Evolutionary conservation across 2,888 invertebrate species (phyloP).

Genomic region (Platypus cylindrus): DNA sequence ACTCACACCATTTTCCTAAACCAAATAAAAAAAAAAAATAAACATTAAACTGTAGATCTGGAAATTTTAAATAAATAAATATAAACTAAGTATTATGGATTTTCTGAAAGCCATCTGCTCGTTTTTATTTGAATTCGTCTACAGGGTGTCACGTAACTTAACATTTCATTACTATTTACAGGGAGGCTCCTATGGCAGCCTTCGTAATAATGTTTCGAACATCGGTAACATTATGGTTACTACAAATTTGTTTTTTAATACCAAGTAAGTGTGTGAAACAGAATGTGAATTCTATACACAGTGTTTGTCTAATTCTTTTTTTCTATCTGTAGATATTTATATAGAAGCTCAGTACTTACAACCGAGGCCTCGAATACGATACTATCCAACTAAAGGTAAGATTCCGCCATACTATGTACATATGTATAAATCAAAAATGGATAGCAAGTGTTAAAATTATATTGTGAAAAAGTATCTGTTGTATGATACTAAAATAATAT

Average conservation of each 20-base stretch:
- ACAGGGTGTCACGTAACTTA: not conserved
- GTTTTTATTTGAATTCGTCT: constrained; percentile 2
- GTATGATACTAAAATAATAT: too few species aligned
- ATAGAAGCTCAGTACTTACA: constrained; percentile 19
- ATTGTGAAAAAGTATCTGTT: not conserved
- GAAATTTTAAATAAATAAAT: too few species aligned
- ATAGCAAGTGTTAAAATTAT: not conserved
- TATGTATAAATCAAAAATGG: not conserved
- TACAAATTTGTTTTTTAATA: constrained; percentile 14
- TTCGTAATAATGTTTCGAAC: constrained; percentile 14
- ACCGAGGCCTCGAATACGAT: constrained; percentile 23
- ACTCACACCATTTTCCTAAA: too few species aligned
- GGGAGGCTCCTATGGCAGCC: constrained; percentile 11
- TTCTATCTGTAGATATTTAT: constrained; percentile 9
- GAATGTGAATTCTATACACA: too few species aligned
- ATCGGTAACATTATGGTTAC: constrained; percentile 15
- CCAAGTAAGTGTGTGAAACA: constrained; percentile 15
- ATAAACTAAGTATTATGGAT: constrained; percentile 10
- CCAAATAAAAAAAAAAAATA: constrained; percentile 10
- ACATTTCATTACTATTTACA: too few species aligned
- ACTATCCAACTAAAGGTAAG: constrained; percentile 27
- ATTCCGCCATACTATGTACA: constrained; percentile 5
- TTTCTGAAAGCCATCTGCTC: constrained; percentile 11
- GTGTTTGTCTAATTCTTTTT: constrained; percentile 1
- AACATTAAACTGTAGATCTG: constrained; percentile 8